A percentile compares a stretch with the other conserved stretches of the same genome.
Conservation (phyloP, 2,797 vertebrate genomes). For the Diceros bicornis region DNA sequence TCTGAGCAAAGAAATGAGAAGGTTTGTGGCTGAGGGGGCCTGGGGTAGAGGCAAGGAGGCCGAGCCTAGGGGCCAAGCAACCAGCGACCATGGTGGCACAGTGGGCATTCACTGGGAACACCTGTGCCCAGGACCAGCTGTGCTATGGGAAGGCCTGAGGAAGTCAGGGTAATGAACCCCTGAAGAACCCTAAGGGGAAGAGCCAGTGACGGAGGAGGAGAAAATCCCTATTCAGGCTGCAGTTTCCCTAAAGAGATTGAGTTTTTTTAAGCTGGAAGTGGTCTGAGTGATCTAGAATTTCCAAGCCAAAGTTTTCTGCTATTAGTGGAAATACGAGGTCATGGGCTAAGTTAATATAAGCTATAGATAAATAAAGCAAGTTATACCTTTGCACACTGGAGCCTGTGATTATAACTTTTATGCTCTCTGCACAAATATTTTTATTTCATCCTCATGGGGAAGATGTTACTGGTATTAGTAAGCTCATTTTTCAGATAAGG, state of each 20-base stretch:
- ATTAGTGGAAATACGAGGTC: constrained; percentile 33
- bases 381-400: constrained; percentile 16
- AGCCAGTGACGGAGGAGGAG: not conserved
- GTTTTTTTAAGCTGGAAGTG: not conserved
- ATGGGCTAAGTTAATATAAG: constrained; percentile 36
- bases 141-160: not conserved
- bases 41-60: not conserved
- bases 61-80: not conserved
- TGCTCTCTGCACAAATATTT: constrained; percentile 64
- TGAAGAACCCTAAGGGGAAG: not conserved
- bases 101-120: not conserved
- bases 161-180: not conserved
- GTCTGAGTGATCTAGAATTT: constrained; percentile 42
- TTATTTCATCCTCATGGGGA: constrained; percentile 54
- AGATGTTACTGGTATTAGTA: constrained; percentile 45
- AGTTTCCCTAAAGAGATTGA: not conserved
- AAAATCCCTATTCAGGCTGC: not conserved
- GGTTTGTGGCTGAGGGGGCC: not conserved
- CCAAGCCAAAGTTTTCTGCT: constrained; percentile 54
- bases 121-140: not conserved
- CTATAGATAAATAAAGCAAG: constrained; percentile 65
- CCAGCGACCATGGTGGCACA: not conserved
- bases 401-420: constrained; percentile 54
- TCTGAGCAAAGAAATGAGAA: not conserved
- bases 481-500: constrained; percentile 65